Evolutionary conservation across 2,113 vertebrate species (phyloP).

Genomic region (Columba livia): DNA sequence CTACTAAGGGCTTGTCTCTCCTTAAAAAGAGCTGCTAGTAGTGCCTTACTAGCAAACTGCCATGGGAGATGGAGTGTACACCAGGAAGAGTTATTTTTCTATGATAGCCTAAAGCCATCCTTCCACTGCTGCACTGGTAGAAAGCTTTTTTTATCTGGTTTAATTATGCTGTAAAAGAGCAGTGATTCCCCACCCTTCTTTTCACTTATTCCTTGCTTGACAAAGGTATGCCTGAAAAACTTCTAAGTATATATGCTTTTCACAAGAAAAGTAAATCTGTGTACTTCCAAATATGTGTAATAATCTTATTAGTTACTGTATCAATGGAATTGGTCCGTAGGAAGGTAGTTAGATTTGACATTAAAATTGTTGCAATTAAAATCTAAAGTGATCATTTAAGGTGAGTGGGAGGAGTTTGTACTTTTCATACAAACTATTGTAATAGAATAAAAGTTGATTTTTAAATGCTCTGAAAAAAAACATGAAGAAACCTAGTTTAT

Average conservation of each 20-base stretch:
- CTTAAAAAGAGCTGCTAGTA: slow-evolving; percentile 26
- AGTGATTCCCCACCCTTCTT: neutral
- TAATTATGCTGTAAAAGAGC: neutral
- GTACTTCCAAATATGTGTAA: neutral
- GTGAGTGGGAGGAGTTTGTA: neutral
- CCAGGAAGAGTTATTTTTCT: neutral
- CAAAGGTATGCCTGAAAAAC: neutral
- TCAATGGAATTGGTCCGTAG: neutral
- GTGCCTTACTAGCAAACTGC: slow-evolving; percentile 22
- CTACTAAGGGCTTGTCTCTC: slow-evolving; percentile 11
- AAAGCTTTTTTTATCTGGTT: neutral
- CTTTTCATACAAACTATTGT: neutral
- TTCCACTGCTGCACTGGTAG: neutral
- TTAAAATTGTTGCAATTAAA: neutral
- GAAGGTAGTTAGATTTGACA: neutral
- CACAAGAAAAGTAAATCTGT: neutral
- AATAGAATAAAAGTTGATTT: neutral
- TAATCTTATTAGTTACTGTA: neutral
- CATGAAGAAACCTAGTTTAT: neutral
- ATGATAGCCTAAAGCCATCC: neutral
- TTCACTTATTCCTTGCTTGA: neutral
- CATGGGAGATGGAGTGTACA: neutral
- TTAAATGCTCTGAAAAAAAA: neutral
- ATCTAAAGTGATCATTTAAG: neutral
- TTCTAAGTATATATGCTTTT: neutral